Conservation (phyloP, 2,888 invertebrate genomes). For the Machimus rusticus region DNA sequence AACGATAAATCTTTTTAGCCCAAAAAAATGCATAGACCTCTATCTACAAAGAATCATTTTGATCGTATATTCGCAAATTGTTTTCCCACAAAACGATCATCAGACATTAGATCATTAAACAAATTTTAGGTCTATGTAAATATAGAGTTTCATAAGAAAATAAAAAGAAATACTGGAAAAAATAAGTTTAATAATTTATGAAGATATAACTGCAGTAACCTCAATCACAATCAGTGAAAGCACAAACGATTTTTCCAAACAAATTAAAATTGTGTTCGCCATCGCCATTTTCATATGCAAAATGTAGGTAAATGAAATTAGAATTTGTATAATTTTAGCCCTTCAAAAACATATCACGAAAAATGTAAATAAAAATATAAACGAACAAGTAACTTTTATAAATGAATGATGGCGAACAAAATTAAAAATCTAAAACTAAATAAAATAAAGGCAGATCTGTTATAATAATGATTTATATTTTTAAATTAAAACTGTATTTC, state of each 20-base stretch:
- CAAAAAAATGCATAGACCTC: not conserved
- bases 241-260: not conserved
- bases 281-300: not conserved
- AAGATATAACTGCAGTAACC: too few relatives aligned
- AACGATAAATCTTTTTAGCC: not conserved
- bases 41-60: too few relatives aligned
- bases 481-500: slow-evolving; percentile 30
- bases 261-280: not conserved
- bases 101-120: too few relatives aligned
- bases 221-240: too few relatives aligned
- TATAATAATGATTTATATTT: slow-evolving; percentile 22
- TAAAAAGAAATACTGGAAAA: not conserved
- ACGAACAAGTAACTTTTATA: too few relatives aligned
- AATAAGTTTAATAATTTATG: not conserved
- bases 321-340: not conserved
- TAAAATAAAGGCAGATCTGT: slow-evolving; percentile 1
- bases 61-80: too few relatives aligned
- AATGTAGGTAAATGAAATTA: not conserved
- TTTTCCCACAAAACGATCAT: too few relatives aligned
- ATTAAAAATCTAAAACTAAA: not conserved
- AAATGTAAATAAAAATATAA: not conserved
- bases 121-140: not conserved
- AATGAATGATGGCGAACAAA: not conserved
- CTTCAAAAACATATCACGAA: not conserved
- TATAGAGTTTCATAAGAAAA: not conserved